Conservation (phyloP, 2,888 invertebrate species). For the Torymus auratus region DNA sequence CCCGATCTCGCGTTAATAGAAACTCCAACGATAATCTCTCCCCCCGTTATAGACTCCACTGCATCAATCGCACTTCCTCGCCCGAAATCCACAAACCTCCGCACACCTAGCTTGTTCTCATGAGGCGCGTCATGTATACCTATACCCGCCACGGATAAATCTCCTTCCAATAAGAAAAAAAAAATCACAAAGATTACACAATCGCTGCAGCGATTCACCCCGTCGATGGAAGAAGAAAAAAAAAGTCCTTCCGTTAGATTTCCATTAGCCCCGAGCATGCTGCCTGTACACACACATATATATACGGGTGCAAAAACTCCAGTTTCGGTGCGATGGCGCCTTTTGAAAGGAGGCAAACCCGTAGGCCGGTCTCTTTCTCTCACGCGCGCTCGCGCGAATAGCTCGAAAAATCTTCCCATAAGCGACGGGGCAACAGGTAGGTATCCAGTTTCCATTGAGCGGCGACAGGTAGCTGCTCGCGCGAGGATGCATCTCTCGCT, state of each 20-base stretch:
- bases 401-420: slow-evolving; percentile 71
- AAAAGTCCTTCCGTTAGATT: slow-evolving; percentile 55
- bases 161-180: slow-evolving; percentile 2
- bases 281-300: neutral
- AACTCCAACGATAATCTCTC: too few species aligned
- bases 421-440: slow-evolving; percentile 72
- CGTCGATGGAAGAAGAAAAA: slow-evolving; percentile 30
- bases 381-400: slow-evolving; percentile 24
- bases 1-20: too few species aligned
- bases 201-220: slow-evolving; percentile 23
- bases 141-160: neutral
- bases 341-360: slow-evolving; percentile 24
- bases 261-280: slow-evolving; percentile 44
- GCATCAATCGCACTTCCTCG: neutral
- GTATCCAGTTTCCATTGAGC: slow-evolving; percentile 74
- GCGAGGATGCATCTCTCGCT: slow-evolving; percentile 43
- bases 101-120: neutral
- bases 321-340: slow-evolving; percentile 10
- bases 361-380: slow-evolving; percentile 34
- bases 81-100: slow-evolving; percentile 16
- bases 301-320: slow-evolving; percentile 28
- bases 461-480: slow-evolving; percentile 70
- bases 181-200: slow-evolving; percentile 44
- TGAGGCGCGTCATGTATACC: neutral
- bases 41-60: too few species aligned